phyloP scores from a whole-genome alignment of 2,113 vertebrate genomes.

The Menidia beryllina region DNA sequence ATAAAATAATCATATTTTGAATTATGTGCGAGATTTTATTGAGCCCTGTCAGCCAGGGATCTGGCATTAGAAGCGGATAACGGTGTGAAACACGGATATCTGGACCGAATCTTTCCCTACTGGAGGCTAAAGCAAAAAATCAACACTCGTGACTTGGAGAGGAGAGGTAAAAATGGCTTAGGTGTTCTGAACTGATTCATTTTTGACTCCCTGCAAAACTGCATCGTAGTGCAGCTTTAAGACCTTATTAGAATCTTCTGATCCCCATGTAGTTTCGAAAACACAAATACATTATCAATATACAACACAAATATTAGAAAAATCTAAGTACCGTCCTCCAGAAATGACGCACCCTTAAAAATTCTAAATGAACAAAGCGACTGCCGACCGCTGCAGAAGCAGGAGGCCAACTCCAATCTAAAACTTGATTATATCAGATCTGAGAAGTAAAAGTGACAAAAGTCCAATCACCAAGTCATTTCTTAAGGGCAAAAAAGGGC shows the following conservation, averaged over 20 bases:
- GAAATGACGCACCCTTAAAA: slow-evolving; percentile 37
- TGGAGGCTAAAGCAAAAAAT: no score
- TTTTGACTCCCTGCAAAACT: slow-evolving; percentile 27
- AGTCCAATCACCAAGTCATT: no score
- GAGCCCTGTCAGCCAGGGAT: slow-evolving; percentile 1
- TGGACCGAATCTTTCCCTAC: slow-evolving; percentile 1
- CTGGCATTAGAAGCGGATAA: slow-evolving; percentile 1
- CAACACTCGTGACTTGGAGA: slow-evolving; percentile 1
- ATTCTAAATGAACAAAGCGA: background rate
- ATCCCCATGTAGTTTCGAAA: slow-evolving; percentile 59
- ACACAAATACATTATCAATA: slow-evolving; percentile 73
- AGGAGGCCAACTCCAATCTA: no score
- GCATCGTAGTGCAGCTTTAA: slow-evolving; percentile 64
- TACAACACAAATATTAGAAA: slow-evolving; percentile 76
- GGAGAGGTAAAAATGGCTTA: slow-evolving; percentile 22
- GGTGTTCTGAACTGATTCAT: background rate
- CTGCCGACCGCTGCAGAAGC: background rate
- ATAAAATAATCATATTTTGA: slow-evolving; percentile 9
- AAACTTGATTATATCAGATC: no score
- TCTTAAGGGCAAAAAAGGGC: background rate
- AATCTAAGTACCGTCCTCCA: slow-evolving; percentile 54
- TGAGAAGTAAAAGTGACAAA: no score
- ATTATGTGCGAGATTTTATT: slow-evolving; percentile 10
- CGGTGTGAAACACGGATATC: slow-evolving; percentile 3
- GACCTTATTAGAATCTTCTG: slow-evolving; percentile 38